Evolutionary conservation across 1,140 invertebrate genomes (phyloP), one percentile per base, ranked within the genome.

Genomic region (Cardiocondyla obscurior): DNA sequence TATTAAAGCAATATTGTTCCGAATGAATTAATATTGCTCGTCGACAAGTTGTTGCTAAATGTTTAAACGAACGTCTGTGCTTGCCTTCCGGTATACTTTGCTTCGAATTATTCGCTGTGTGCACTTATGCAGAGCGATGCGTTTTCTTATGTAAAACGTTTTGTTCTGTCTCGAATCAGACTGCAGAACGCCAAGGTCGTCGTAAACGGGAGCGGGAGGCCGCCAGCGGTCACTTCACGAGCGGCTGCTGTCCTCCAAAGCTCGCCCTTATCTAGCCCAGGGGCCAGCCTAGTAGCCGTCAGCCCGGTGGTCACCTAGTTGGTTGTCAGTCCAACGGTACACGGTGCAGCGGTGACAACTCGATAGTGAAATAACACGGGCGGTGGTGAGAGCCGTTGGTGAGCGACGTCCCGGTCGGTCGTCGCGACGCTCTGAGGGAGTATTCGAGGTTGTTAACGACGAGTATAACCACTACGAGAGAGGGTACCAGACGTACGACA

Each of bases 201-300:
- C 94, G 94, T 90, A 94, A 94, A 82, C 93, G 94, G 77, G 94
- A 94, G 85, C 94, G 93, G 83, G 94, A 94, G 90, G 92, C 92
- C 58, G 91, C 92, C 69, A 92, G 92, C 81, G 90, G 90, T 51
- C 93, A 94, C 87, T 94, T 94, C 90, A 90, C 92, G 91, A 91
- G 93, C 55, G 94, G 94, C 85, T 94, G 94, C 84, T 94, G 94
- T 62, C 94, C 94, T 70, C 94, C 94, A 90, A 94, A 94, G 86
- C 94, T 94, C 90, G 94, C 94, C 87, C 93, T 94, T 90, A 94
- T 94, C 93, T 94, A 94, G 94, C 94, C 93, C 92, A 94, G 93
- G 92, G 90, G 91, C 89, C 92, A 92, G 91, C 90, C 89, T 91
- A 91, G 93, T 90, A 93, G 92, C 90, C 91, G 92, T 84, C 92